A percentile compares a stretch with the other conserved stretches of the same genome.
Evolutionary conservation across 30 jellyfish, hydroid and myxozoan species (phyloP).

Genomic region (Aurelia sp.): DNA sequence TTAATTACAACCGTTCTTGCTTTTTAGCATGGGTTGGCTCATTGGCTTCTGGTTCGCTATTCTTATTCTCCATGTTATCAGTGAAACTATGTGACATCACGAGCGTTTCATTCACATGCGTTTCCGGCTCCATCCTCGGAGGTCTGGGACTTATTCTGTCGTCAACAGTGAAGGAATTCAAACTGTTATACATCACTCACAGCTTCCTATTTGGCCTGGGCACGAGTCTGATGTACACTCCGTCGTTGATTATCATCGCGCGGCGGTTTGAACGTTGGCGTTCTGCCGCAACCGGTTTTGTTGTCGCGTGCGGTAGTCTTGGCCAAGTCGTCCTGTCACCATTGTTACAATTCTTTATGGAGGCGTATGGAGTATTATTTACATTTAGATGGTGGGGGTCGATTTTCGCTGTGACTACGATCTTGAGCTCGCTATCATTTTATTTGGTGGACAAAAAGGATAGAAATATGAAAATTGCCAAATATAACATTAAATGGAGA

Average conservation of each 20-base stretch:
- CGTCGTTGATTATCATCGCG: slow-evolving; percentile 88
- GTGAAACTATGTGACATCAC: slow-evolving; percentile 84
- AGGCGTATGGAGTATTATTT: slow-evolving; percentile 62
- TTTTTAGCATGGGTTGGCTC: slow-evolving; percentile 98
- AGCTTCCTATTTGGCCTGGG: slow-evolving; percentile 96
- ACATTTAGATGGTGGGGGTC: slow-evolving; percentile 83
- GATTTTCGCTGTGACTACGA: slow-evolving; percentile 51
- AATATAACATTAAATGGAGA: slow-evolving; percentile 43
- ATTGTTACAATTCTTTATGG: slow-evolving; percentile 59
- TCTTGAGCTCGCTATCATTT: slow-evolving; percentile 75
- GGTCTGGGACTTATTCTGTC: slow-evolving; percentile 89
- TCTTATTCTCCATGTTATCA: slow-evolving; percentile 82
- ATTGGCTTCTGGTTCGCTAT: slow-evolving; percentile 85
- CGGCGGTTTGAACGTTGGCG: slow-evolving; percentile 79
- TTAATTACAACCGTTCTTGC: background rate
- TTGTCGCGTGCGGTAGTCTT: slow-evolving; percentile 86
- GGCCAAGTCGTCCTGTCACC: slow-evolving; percentile 95
- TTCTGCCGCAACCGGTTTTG: slow-evolving; percentile 88
- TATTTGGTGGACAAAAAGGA: slow-evolving; percentile 46
- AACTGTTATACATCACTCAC: slow-evolving; percentile 76
- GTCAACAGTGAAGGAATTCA: slow-evolving; percentile 67
- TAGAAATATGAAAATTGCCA: slow-evolving; percentile 11
- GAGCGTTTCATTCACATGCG: slow-evolving; percentile 81
- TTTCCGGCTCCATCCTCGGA: slow-evolving; percentile 78
- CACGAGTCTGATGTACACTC: slow-evolving; percentile 93